Base-by-base conservation (phyloP, 35 echinoderm and acorn worm species). In the Acanthaster planci region DNA sequence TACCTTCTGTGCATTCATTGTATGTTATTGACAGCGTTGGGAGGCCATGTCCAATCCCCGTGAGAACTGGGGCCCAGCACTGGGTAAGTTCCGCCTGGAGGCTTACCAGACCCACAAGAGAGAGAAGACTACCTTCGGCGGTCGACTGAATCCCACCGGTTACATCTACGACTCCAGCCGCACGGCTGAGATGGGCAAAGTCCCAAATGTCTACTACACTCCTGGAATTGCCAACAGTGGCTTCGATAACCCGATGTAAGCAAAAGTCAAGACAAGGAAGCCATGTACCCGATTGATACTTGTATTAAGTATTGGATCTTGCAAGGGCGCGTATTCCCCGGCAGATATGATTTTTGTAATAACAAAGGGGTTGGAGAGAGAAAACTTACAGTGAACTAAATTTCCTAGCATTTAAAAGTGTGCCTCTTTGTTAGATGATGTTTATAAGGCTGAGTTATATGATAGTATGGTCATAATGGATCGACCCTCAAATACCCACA, bases 51-150 rank as follows among this genome's bases (percentile, higher is more conserved):
- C 80, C 19, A 82, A 34, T 51, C 90, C 90, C 8, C 78, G 77
- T 9, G 60, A 81, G 21, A 87, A 81, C 58, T 92, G 90, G 90
- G 90, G 90, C 31, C 90, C 90, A 7, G 60, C 79, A 17, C 84
- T 92, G n/a, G 39, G 81, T 16, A 64, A 87, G 22, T 84, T 87
- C 38, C 81, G 90, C 18, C 39, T 56, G 12, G 55, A 77, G 47
- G 84, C 90, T 0, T 64, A 54, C 51, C 44, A 59, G 38, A 58
- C 57, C 1, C 90, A 92, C 55, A 36, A 67, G 36, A 81, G 34
- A 5, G 30, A 92, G 17, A 78, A 67, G 0, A 87, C 90, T 67
- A 87, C 84, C 47, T 75, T 92, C 77, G 90, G 90, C 17, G 90
- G 90, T 4, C 52, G 47, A 51, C 40, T 64, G 19, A 72, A 72